Evolutionary conservation across 2,888 invertebrate species (phyloP), one percentile per base, ranked within the genome.

Genomic region (Stegana nigrithorax): DNA sequence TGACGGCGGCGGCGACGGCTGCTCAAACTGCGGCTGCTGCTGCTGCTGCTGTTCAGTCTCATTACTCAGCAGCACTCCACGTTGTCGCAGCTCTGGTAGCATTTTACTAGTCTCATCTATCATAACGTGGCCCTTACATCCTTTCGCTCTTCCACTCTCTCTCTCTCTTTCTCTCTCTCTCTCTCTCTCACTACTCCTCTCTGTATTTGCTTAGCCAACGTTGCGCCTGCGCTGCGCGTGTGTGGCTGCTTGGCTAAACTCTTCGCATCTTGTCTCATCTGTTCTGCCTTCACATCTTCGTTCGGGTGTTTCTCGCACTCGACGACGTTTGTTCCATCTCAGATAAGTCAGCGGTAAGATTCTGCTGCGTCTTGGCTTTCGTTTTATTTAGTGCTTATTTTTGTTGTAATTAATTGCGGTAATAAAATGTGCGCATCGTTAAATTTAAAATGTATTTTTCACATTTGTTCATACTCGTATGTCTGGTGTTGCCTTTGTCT

Each of bases 381-480:
- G n/a, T n/a, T n/a, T n/a, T 7, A 29, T 29, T 29, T 29, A 26
- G 26, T 27, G 25, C 45, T 53, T 76, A 72, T 79, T 73, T 70
- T 73, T 76, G 74, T 69, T 73, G 83, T 83, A 81, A 81, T 81
- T 81, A 81, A 81, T 83, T 81, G 81, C 75, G 74, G 80, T 75
- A 82, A 82, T 82, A 82, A 82, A 84, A 84, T 78, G 83, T 79
- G 80, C 65, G 73, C 82, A 72, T 80, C 80, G 73, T 82, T 81
- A 80, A 80, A 70, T 73, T 75, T 73, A 69, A 80, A 82, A 82
- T 80, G 79, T 76, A 68, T 78, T 80, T 17, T 72, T 68, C n/a
- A n/a, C n/a, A n/a, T n/a, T n/a, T n/a, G n/a, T n/a, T n/a, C n/a
- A n/a, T n/a, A n/a, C n/a, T n/a, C n/a, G n/a, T n/a, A n/a, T n/a